Evolutionary conservation across 2,888 invertebrate species (phyloP), one percentile per base, ranked within the genome.

Genomic region (Ommatoiulus sabulosus): DNA sequence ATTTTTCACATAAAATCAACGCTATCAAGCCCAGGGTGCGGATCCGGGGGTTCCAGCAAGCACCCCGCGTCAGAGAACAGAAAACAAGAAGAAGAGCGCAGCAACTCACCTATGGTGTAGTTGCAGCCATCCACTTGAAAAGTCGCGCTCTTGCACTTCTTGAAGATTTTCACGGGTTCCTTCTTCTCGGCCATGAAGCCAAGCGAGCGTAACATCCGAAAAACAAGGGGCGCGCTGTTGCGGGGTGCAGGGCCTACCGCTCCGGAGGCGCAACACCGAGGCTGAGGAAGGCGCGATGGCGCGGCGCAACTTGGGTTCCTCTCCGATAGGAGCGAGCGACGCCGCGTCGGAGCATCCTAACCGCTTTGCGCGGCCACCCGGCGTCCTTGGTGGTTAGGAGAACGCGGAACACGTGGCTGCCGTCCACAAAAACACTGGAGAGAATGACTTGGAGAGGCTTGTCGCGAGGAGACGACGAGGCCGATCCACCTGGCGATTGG

Each of bases 71-170:
- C n/a, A n/a, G n/a, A n/a, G n/a, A 46, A 46, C 46, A 46, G 46
- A 8, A 4, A 46, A 46, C 4, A 63, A 63, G 3, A 63, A 63
- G n/a, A 63, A 6, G n/a, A 6, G 63, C 17, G n/a, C 63, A n/a
- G n/a, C n/a, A n/a, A 20, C 94, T 94, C 93, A 97, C 97, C 96
- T 93, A 97, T 97, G 90, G 96, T 96, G 92, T 97, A 97, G 90
- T 96, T 96, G 90, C 96, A 96, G 92, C 96, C 97, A 93, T 97
- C 97, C 93, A 97, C 95, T 91, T 96, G 96, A 93, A 97, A 96
- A 90, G 96, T 97, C 88, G 97, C 96, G 93, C 96, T 96, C 93
- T 96, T 96, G 94, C 96, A 96, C 93, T 93, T 93, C 90, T 93
- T 93, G 52, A 90, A 90, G 10, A 87, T 86, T 48, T 89, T 88